Base-by-base conservation (phyloP, 2,113 vertebrate genomes). In the Piaya cayana region DNA sequence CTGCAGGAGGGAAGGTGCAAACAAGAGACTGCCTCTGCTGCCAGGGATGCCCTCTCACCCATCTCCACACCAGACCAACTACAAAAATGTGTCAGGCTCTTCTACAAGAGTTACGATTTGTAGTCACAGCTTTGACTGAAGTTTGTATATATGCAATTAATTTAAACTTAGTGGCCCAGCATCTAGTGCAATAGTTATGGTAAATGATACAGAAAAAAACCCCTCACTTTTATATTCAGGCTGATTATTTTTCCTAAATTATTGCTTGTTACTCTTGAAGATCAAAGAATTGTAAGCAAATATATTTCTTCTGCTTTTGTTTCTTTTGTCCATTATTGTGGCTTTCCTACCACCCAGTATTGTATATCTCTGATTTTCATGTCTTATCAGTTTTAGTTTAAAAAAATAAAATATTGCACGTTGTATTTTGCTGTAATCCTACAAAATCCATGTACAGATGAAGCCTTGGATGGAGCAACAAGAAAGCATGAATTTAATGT, bases 11-110 rank as follows among this genome's bases (percentile, higher is more conserved):
- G 65, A 67, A 74, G 15, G 25, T 13, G 9, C 1, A 1, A 64
- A 70, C 29, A 58, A 45, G 15, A 16, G 5, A 18, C 25, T 52
- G 8, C 21, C n/a, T 74, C 74, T 2, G 17, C 19, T 59, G 19
- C 23, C 0, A 0, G 21, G 20, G 39, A 72, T 37, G 17, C 19
- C 17, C 72, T 4, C 0, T 29, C 56, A 43, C 18, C 21, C 9
- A 4, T 9, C 32, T 13, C 53, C 17, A 5, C 45, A 34, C 22
- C 27, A 68, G 34, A 5, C n/a, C 2, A 0, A 27, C 42, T 45
- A 14, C 1, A 0, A 37, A 50, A 34, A 91, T 0, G 0, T 23
- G 60, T 26, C 37, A n/a, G 30, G 52, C 29, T 76, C 53, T 71
- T 71, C 67, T n/a, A 27, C n/a, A 58, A 10, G 20, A 67, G 21